Conservation (phyloP, 2,113 vertebrate genomes). For the Epinephelus moara region DNA sequence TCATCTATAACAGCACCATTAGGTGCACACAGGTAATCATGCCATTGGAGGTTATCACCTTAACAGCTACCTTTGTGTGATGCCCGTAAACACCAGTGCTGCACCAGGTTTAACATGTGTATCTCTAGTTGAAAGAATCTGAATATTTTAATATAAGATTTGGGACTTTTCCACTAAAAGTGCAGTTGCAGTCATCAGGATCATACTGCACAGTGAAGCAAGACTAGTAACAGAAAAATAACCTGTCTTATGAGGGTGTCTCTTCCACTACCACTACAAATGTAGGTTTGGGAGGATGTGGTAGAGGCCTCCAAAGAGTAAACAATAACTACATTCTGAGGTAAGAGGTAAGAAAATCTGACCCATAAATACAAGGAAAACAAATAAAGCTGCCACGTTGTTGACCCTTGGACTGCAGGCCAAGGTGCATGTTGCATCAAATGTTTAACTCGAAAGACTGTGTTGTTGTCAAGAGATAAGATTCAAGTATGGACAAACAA, state of each 20-base stretch:
- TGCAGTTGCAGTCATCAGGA: background rate
- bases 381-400: background rate
- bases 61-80: background rate
- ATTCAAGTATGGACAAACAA: background rate
- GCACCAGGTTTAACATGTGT: background rate
- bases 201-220: background rate
- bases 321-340: background rate
- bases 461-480: slow-evolving; percentile 12
- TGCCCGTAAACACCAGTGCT: background rate
- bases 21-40: background rate
- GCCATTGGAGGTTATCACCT: background rate
- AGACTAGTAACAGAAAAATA: background rate
- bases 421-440: slow-evolving; percentile 23
- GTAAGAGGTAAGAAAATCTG: background rate
- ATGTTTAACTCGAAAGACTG: background rate
- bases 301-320: background rate
- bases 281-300: background rate
- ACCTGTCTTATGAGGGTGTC: background rate
- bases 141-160: background rate
- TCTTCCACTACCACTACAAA: background rate
- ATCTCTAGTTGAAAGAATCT: background rate
- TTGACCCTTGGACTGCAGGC: slow-evolving; percentile 31
- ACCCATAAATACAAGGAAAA: background rate
- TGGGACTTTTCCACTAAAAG: background rate
- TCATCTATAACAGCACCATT: background rate